phyloP scores from a whole-genome alignment of 37 sponge, comb jelly and placozoan species.

The Eunapius fragilis region DNA sequence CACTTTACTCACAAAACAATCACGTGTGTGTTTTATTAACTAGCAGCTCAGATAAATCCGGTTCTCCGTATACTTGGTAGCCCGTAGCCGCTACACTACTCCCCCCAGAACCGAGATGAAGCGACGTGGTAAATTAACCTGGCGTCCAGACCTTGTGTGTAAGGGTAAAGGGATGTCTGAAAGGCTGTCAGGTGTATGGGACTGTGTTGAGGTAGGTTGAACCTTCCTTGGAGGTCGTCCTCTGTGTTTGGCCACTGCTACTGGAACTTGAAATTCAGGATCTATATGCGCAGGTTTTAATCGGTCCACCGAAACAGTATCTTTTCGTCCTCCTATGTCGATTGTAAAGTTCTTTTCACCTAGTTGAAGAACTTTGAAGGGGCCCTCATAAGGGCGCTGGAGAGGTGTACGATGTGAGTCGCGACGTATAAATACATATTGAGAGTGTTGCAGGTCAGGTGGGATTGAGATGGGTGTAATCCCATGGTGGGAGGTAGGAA shows the following conservation, averaged over 20 bases:
- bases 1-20: no score
- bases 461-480: no score
- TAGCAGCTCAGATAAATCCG: no score
- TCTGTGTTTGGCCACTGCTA: not conserved
- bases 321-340: conserved; percentile 4
- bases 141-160: not conserved
- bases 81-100: no score
- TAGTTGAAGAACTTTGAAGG: conserved; percentile 26
- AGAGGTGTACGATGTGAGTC: conserved; percentile 25
- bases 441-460: no score
- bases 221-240: not conserved
- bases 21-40: no score
- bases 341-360: conserved; percentile 21
- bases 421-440: conserved; percentile 15
- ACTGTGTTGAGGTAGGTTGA: not conserved
- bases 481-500: no score
- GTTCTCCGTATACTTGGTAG: no score
- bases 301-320: conserved; percentile 31
- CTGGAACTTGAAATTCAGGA: not conserved
- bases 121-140: not conserved
- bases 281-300: conserved; percentile 24
- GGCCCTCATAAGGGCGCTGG: conserved; percentile 46
- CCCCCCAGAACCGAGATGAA: not conserved
- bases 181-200: not conserved
- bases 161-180: not conserved